Base-by-base conservation (phyloP, 2,113 vertebrate species). In the Phalacrocorax brasilianus region DNA sequence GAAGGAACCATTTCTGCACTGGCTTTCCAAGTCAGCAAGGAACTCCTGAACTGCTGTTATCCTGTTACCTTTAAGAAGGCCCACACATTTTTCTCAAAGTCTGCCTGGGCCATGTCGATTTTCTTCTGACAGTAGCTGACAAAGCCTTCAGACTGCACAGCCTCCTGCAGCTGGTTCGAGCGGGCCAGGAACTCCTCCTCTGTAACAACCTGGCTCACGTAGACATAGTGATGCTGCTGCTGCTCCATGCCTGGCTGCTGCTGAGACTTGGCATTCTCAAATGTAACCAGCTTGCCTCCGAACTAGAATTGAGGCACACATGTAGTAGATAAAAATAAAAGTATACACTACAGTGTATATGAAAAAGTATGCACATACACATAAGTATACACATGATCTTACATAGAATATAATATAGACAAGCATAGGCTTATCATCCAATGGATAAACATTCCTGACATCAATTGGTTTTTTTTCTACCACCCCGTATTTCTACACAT, bases 21-120 rank as follows among this genome's bases (percentile, higher is more conserved):
- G 12, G 3, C 66, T 75, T 58, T 44, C 71, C 26, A 24, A 33
- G 33, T 5, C 56, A 15, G 15, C 2, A 9, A 14, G 53, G 33
- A 89, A 16, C 21, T 74, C 65, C 47, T 18, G 7, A 61, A 45
- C 22, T 21, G 49, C n/a, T 55, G 24, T 12, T 22, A 42, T 8
- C 18, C 14, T 4, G 38, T 70, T 96, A 99, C 99, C 99, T 99
- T 99, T 83, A 99, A 94, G 94, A 99, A 99, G 75, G 99, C 98
- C 99, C 99, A 99, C 22, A 99, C 97, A 0, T 98, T 99, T 91
- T 97, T 99, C 85, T 99, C 99, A 85, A 99, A 99, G 90, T 99
- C 98, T 5, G 98, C 98, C 79, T 97, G 98, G 20, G 99, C 98
- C 9, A 91, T 97, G 21, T 98, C 97, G 0, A 99, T 98, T 97